Evolutionary conservation across 37 sponge, comb jelly and placozoan species (phyloP).

Genomic region (Theonella swinhoei): DNA sequence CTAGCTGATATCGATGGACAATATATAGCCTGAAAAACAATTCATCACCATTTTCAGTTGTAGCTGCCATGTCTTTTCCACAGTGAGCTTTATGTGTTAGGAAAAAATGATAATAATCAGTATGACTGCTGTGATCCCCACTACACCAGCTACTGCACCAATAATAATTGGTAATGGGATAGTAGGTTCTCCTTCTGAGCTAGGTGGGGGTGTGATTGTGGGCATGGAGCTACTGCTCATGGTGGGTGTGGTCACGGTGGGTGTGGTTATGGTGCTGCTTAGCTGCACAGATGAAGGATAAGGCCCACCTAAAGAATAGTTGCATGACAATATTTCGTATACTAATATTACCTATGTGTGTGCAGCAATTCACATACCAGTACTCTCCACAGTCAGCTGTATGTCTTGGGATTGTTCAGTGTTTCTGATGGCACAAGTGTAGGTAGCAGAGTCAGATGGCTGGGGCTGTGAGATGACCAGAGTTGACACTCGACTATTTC

Average conservation of each 20-base stretch:
- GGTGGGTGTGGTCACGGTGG: background rate
- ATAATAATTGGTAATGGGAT: constrained; percentile 42
- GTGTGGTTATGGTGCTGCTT: background rate
- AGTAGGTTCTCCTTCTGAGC: background rate
- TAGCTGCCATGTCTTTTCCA: too few species aligned
- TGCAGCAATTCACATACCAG: background rate
- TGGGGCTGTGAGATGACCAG: constrained; percentile 26
- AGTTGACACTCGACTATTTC: background rate
- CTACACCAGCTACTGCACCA: constrained; percentile 53
- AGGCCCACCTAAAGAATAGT: background rate
- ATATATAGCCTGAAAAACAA: too few species aligned
- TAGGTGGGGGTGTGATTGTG: background rate
- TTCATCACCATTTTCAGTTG: too few species aligned
- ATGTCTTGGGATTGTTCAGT: constrained; percentile 20
- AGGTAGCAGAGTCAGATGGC: constrained; percentile 42
- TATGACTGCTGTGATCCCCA: constrained; percentile 46
- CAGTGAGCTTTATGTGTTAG: too few species aligned
- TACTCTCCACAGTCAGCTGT: constrained; percentile 13
- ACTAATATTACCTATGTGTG: background rate
- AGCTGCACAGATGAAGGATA: constrained; percentile 16
- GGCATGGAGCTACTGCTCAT: too few species aligned
- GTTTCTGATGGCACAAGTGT: constrained; percentile 38
- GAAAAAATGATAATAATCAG: constrained; percentile 44
- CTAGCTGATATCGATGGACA: too few species aligned
- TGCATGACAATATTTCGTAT: constrained; percentile 30